These are phyloP conservation scores for Pomacea maculata DNA, from an alignment of 1,140 invertebrate genomes.

Conservation along the genomic window DNA sequence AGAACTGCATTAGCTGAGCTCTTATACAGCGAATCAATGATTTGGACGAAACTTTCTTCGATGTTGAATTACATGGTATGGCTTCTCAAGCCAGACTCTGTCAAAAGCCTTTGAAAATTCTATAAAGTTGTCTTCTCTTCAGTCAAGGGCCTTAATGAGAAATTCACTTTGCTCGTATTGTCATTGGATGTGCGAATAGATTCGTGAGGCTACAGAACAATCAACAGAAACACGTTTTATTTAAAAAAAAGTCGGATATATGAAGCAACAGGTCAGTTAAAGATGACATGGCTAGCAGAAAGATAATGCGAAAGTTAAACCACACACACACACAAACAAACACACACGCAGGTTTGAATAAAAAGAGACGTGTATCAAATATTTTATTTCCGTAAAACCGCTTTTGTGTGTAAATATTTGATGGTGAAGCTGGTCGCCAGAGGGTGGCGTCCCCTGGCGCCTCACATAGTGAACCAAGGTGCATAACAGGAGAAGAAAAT, in stretches of 20 bases:
- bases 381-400: constrained; percentile 25
- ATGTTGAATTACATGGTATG: too few relatives aligned
- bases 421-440: constrained; percentile 18
- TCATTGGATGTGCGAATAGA: background rate
- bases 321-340: background rate
- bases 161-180: background rate
- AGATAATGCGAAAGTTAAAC: background rate
- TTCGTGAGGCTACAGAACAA: background rate
- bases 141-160: background rate
- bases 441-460: constrained; percentile 2
- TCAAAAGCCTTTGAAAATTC: too few relatives aligned
- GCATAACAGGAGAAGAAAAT: constrained; percentile 9
- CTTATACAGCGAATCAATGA: too few relatives aligned
- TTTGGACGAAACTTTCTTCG: too few relatives aligned
- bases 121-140: too few relatives aligned
- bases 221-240: background rate
- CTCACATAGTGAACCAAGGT: constrained; percentile 13
- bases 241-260: background rate
- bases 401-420: constrained; percentile 27
- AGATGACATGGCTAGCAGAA: background rate
- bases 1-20: too few relatives aligned
- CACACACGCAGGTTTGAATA: background rate
- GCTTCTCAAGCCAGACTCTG: too few relatives aligned
- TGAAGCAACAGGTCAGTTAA: background rate
- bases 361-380: constrained; percentile 21